Evolutionary conservation across 2,888 invertebrate species (phyloP), one percentile per base, ranked within the genome.

Genomic region (Poecilus cupreus): DNA sequence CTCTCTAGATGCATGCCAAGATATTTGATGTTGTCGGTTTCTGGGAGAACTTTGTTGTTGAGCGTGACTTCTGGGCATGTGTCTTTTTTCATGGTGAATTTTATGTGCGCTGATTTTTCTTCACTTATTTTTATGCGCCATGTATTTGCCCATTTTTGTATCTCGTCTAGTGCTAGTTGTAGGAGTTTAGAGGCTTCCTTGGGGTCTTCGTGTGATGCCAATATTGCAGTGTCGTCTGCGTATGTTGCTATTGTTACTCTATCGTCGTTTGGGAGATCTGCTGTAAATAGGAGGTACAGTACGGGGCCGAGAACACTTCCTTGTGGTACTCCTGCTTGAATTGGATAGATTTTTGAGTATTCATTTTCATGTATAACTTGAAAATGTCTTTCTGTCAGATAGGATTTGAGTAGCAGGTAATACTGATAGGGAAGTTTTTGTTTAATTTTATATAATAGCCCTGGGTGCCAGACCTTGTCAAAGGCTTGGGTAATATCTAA

Each of bases 301-400:
- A 81, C 46, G 16, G 84, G 83, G 13, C 83, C 82, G 1, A 83
- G 80, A 8, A 82, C 81, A 46, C 82, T 84, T 20, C 84, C 83
- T 54, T 84, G 84, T n/a, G 83, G 83, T 18, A 84, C 83, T 3
- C 82, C 82, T 8, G 82, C 78, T 60, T 64, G 0, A 16, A 82
- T 82, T 20, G 39, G 68, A 24, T 57, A 20, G 39, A 80, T 8
- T 46, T 46, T 46, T 13, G 8, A 46, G 46, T 46, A 46, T 11
- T 51, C 26, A 8, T 43, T 0, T 5, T 26, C 43, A 13, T 32
- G 26, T 11, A 24, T 16, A 32, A 83, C 83, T 51, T 80, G 75
- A 60, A 82, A 82, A 11, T 54, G 22, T 54, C 82, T 57, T 8
- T 82, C 51, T n/a, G n/a, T 0, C 70, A 82, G 24, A 26, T 68